Evolutionary conservation across 2,797 vertebrate genomes (phyloP), one percentile per base, ranked within the genome.

Genomic region (Parauchenoglanis punctatus): DNA sequence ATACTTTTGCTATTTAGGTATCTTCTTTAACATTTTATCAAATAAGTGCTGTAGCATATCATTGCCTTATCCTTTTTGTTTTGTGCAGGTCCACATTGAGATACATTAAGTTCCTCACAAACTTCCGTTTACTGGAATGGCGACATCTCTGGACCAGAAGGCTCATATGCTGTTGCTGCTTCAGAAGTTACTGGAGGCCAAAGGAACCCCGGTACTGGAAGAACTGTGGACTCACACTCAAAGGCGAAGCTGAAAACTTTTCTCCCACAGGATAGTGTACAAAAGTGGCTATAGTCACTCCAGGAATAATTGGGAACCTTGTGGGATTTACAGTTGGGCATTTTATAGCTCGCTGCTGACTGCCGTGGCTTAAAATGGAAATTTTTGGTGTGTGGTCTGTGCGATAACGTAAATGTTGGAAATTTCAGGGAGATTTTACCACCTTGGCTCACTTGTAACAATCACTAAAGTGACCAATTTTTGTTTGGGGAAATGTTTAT

Each of bases 81-180:
- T 90, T 81, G 93, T 92, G 86, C 93, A 99, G 98, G 98, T 99
- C 86, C 98, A 99, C 91, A 99, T 99, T 92, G 98, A 99, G 95
- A 99, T 99, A 92, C 98, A 99, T 88, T 99, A 96, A 97, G 73
- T 70, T 52, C 67, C 70, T 1, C 61, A 75, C 5, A 7, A 70
- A n/a, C 52, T 58, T 75, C 67, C 28, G 6, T 35, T 44, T 59
- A 28, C 54, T 65, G 12, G 63, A 81, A 7, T 20, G 58, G 61
- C 2, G 7, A 15, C 78, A 78, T 63, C 35, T 76, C 56, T 56
- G 28, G 28, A 84, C 40, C 81, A 58, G 75, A 46, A 35, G 20
- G 77, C 68, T 23, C 46, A 17, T 31, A 68, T 82, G 23, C 40
- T 82, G 58, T 23, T 46, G 61, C 82, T 68, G 80, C 77, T 70